Evolutionary conservation across 2,888 invertebrate genomes (phyloP), one percentile per base, ranked within the genome.

Genomic region (Chymomyza fuscimana): DNA sequence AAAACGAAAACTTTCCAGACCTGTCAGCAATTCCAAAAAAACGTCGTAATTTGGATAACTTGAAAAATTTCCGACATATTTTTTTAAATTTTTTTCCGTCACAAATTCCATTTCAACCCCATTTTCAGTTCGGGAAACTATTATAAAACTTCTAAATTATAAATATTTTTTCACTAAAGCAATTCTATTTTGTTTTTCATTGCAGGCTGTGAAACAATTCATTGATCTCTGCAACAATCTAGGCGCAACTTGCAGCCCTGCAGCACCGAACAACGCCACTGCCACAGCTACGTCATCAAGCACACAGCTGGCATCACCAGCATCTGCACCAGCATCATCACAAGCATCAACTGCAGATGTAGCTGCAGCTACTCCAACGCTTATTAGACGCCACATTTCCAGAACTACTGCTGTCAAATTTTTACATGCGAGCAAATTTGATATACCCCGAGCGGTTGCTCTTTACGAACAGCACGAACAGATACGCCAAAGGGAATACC

Each of bases 401-500:
- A 96, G 97, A 93, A 95, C 96, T 74, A 96, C 97, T n/a, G 98
- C 98, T 61, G 95, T 98, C 77, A 97, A 97, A 92, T 98, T 98
- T 93, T 93, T 98, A 88, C 94, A 96, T 87, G 98, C 99, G 79
- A 94, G 98, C 81, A 99, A 99, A 93, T 99, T 98, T 92, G 98
- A 98, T 92, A 96, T 98, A 66, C 93, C 94, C 59, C 94, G 98
- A 82, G 98, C 98, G 70, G 94, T 98, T 66, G 95, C 96, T 16
- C 93, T 99, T n/a, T 98, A 97, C 92, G 95, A 97, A 86, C 97
- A 97, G 90, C 98, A 99, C 92, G 97, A 98, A 93, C 94, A 95
- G 67, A 98, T 97, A 62, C 94, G 98, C 77, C 94, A 95, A 75
- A 94, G 96, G 76, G 98, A 99, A 93, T 97, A 97, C 65, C 94